These are phyloP conservation scores for Cosmia pyralina DNA, from an alignment of 2,888 invertebrate genomes.

Conservation along the genomic window DNA sequence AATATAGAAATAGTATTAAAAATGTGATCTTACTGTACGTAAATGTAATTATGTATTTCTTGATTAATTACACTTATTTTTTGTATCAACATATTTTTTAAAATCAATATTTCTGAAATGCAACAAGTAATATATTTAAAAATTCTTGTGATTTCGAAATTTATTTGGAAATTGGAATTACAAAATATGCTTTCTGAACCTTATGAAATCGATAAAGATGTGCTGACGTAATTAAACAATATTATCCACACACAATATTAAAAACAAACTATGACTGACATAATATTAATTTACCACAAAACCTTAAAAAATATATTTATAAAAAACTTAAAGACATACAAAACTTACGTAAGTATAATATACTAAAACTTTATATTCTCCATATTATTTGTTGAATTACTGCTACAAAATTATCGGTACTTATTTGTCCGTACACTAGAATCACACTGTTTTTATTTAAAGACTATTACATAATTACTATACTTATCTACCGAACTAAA, in stretches of 20 bases:
- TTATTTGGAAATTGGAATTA: slow-evolving; percentile 1
- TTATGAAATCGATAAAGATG: slow-evolving; percentile 10
- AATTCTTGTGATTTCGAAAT: neutral
- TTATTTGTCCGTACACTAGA: slow-evolving; percentile 59
- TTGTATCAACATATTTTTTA: neutral
- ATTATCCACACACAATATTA: slow-evolving; percentile 27
- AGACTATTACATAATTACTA: slow-evolving; percentile 26
- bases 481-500: slow-evolving; percentile 9
- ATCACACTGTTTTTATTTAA: slow-evolving; percentile 68
- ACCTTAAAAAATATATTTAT: slow-evolving; percentile 30
- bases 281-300: slow-evolving; percentile 33
- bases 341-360: slow-evolving; percentile 23
- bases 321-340: slow-evolving; percentile 20
- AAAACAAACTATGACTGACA: slow-evolving; percentile 32
- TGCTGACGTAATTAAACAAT: slow-evolving; percentile 25
- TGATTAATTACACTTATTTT: slow-evolving; percentile 1
- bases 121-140: neutral
- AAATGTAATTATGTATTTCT: neutral
- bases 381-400: slow-evolving; percentile 10
- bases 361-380: slow-evolving; percentile 32
- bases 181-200: neutral
- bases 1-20: neutral
- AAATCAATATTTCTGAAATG: neutral
- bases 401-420: slow-evolving; percentile 45
- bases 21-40: neutral